Evolutionary conservation across 2,888 invertebrate species (phyloP), one percentile per base, ranked within the genome.

Genomic region (Crepidodera aurea): DNA sequence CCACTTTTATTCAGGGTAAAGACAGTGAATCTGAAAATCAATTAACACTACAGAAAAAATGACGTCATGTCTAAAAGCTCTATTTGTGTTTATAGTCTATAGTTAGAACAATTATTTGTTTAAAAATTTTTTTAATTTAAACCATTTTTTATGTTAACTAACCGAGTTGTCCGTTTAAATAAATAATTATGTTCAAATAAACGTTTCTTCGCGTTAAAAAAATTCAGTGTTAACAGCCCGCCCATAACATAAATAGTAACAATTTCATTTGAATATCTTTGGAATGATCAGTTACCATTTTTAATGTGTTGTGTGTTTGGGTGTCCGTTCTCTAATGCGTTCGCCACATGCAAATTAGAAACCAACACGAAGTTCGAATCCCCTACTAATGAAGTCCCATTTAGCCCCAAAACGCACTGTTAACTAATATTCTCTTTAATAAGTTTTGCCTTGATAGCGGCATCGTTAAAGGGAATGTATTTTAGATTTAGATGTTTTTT

Each of bases 391-490:
- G 50, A 57, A 39, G 34, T 57, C 19, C 39, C 13, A 57, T 57
- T 57, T 39, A 48, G 27, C 19, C 16, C 27, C 25, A 48, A 48
- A 34, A 48, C 50, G 40, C 18, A 57, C 34, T 16, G 39, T 50
- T 16, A 57, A 39, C 57, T 57, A 57, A 37, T 50, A 57, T 27
- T 50, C 18, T 32, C 29, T 34, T 57, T 56, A 48, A 48, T 18
- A 54, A 54, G 34, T 48, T 60, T 57, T 18, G 32, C 27, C 22
- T 12, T 42, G 42, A 42, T 42, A 42, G 5, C 18, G 2, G 15
- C 5, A 19, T 5, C 15, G 44, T 2, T 44, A 44, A 44, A 44
- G 44, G n/a, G 44, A 44, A 19, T 46, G 46, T 25, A 46, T 46
- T 46, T 46, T 46, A 22, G 12, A 27, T 22, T 46, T n/a, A 40